These are phyloP conservation scores for Cepaea nemoralis DNA, from an alignment of 1,140 invertebrate species.

Conservation along the genomic window DNA sequence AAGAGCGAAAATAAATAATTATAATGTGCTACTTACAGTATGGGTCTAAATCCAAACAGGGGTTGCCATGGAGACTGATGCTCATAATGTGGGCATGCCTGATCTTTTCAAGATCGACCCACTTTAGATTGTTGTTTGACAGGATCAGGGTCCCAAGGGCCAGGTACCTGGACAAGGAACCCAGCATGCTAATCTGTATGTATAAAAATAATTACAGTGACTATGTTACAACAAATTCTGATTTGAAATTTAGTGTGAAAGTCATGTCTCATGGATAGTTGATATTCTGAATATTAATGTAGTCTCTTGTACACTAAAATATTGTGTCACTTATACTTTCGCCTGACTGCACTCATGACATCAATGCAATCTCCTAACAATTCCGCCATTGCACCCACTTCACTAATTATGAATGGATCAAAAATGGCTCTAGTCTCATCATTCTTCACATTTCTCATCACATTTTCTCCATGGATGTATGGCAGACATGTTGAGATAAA, in stretches of 20 bases:
- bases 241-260: neutral
- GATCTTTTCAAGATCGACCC: constrained; percentile 67
- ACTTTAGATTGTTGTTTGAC: constrained; percentile 67
- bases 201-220: neutral
- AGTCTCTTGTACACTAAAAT: neutral
- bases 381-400: no score
- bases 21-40: constrained; percentile 65
- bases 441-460: no score
- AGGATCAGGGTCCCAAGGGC: constrained; percentile 68
- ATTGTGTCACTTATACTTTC: neutral
- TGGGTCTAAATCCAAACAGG: constrained; percentile 66
- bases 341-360: neutral
- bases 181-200: neutral
- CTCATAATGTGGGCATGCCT: constrained; percentile 68
- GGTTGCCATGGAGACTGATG: constrained; percentile 70
- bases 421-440: no score
- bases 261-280: neutral
- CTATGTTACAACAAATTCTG: no score
- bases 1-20: neutral
- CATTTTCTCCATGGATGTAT: no score
- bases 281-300: neutral
- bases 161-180: constrained; percentile 52
- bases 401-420: no score
- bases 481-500: no score
- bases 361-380: no score